A percentile compares a stretch with the other conserved stretches of the same genome.
phyloP scores from a whole-genome alignment of 2,888 invertebrate genomes.

The Cephonodes hylas region DNA sequence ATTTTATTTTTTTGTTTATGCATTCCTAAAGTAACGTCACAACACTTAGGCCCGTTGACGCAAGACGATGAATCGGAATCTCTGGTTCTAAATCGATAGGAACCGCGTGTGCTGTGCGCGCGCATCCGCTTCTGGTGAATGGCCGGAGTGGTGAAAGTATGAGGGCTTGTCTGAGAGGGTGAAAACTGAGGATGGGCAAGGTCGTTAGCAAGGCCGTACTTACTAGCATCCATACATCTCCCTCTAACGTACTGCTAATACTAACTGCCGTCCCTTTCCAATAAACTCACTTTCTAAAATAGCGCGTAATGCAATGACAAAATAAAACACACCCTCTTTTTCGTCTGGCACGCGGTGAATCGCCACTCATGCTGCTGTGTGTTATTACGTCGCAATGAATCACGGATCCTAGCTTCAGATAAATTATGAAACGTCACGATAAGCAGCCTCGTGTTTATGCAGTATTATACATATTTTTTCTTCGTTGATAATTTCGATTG shows the following conservation, averaged over 20 bases:
- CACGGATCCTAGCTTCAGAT: conserved; percentile 4
- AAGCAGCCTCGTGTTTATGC: not conserved
- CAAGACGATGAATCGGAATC: conserved; percentile 38
- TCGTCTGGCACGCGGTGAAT: conserved; percentile 46
- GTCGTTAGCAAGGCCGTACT: conserved; percentile 68
- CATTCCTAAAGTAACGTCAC: conserved; percentile 13
- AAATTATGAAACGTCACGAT: conserved; percentile 7
- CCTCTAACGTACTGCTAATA: conserved; percentile 32
- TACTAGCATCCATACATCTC: conserved; percentile 63
- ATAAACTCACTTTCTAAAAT: conserved; percentile 61
- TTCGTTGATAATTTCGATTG: not conserved
- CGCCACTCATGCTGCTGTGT: conserved; percentile 28
- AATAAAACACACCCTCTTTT: conserved; percentile 55
- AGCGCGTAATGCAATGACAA: conserved; percentile 57
- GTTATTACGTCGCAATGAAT: conserved; percentile 25
- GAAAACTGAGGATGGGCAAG: conserved; percentile 52
- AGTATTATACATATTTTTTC: not conserved
- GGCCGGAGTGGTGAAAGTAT: conserved; percentile 60
- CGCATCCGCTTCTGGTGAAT: conserved; percentile 72
- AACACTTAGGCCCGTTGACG: conserved; percentile 13
- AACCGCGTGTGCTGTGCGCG: conserved; percentile 65
- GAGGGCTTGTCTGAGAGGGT: conserved; percentile 52
- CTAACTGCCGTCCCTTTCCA: conserved; percentile 39
- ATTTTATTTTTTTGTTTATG: not conserved
- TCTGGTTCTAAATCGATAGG: conserved; percentile 63